phyloP scores from a whole-genome alignment of 2,888 invertebrate species.

The Sesamia inferens region DNA sequence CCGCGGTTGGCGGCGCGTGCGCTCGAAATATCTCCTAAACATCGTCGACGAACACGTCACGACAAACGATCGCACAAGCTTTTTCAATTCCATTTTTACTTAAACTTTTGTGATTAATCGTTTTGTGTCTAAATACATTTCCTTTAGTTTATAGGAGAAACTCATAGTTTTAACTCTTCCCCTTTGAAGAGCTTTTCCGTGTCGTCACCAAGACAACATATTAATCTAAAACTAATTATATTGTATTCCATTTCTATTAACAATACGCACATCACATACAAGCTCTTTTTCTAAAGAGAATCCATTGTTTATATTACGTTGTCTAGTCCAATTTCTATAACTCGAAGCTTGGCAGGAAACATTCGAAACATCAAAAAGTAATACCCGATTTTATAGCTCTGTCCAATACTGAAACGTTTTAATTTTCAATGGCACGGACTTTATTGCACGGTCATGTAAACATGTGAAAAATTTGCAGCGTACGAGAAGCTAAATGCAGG shows the following conservation, averaged over 20 bases:
- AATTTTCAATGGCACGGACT: constrained; percentile 57
- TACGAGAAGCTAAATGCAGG: constrained; percentile 9
- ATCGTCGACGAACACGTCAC: constrained; percentile 77
- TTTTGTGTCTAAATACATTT: constrained; percentile 46
- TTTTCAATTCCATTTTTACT: constrained; percentile 59
- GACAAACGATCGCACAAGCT: constrained; percentile 62
- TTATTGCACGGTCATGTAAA: constrained; percentile 62
- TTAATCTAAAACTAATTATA: constrained; percentile 21
- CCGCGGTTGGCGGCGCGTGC: constrained; percentile 80
- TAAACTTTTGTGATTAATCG: constrained; percentile 58
- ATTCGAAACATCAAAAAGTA: constrained; percentile 64
- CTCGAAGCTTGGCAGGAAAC: constrained; percentile 62
- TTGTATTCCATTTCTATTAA: constrained; percentile 27
- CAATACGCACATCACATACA: constrained; percentile 24
- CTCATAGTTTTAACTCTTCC: not conserved
- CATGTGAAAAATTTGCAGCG: constrained; percentile 41
- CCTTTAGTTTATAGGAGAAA: constrained; percentile 28
- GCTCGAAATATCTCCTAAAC: constrained; percentile 82
- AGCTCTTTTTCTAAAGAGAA: constrained; percentile 25
- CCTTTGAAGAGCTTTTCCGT: constrained; percentile 11
- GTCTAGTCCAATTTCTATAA: constrained; percentile 52
- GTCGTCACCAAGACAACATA: constrained; percentile 16
- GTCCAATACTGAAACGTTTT: constrained; percentile 57
- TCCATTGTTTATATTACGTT: constrained; percentile 55
- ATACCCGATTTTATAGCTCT: constrained; percentile 59